Conservation (phyloP, 92 coral and sea anemone species). For the Pocillopora meandrina region DNA sequence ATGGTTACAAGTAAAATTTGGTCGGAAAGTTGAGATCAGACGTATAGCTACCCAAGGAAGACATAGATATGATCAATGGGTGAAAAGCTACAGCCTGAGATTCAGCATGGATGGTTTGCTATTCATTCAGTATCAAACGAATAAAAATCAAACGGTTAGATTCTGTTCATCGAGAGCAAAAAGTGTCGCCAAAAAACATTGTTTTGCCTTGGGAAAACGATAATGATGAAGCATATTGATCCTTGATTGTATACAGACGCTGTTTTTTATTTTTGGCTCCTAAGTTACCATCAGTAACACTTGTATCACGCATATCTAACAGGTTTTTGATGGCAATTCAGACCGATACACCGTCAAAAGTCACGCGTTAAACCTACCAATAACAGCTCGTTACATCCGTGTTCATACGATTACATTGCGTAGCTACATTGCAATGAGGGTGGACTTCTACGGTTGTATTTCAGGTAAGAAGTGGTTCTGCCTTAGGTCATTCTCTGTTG, state of each 20-base stretch:
- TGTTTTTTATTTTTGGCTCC: too few species aligned
- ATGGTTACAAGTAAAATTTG: conserved; percentile 28
- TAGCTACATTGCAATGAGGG: not conserved
- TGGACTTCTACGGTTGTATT: conserved; percentile 29
- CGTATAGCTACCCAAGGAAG: conserved; percentile 48
- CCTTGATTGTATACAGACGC: too few species aligned
- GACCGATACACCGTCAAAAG: conserved; percentile 5
- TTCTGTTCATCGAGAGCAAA: not conserved
- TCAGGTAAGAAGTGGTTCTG: not conserved
- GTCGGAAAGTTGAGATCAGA: conserved; percentile 18
- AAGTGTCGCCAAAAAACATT: too few species aligned
- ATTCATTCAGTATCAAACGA: conserved; percentile 10
- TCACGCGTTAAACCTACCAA: conserved; percentile 16
- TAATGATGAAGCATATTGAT: too few species aligned
- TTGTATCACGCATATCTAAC: not conserved
- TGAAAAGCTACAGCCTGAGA: conserved; percentile 40
- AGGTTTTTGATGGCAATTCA: conserved; percentile 17
- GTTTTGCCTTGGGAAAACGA: too few species aligned
- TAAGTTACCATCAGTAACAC: too few species aligned
- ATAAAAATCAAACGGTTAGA: not conserved
- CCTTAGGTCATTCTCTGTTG: too few species aligned
- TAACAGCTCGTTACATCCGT: not conserved
- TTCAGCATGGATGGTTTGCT: conserved; percentile 36
- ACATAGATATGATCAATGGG: conserved; percentile 29
- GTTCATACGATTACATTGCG: conserved; percentile 17